Evolutionary conservation across 1,140 invertebrate genomes (phyloP).

Genomic region (Drepana arcuata): DNA sequence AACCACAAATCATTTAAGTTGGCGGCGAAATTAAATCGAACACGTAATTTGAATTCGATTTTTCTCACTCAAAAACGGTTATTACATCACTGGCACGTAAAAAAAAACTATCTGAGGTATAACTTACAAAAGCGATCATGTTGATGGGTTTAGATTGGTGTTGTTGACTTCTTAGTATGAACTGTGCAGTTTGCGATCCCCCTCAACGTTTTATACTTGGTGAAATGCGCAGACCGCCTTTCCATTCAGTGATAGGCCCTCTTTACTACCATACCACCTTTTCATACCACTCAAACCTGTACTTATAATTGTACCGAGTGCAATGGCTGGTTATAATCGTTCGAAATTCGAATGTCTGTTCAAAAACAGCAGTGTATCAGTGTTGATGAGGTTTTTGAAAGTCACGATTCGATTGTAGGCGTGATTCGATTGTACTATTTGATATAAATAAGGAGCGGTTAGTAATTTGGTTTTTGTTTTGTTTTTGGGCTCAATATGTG

Average conservation of each 20-base stretch:
- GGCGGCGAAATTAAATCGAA: neutral
- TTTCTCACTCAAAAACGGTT: neutral
- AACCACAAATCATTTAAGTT: neutral
- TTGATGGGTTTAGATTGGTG: conserved; percentile 45
- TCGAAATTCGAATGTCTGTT: neutral
- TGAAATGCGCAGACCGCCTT: conserved; percentile 57
- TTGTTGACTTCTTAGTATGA: conserved; percentile 44
- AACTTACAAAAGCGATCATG: conserved; percentile 67
- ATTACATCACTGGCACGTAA: conserved; percentile 12
- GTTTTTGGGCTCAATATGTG: conserved; percentile 26
- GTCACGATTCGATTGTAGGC: conserved; percentile 6
- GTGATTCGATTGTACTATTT: conserved; percentile 20
- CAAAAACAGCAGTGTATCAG: conserved; percentile 12
- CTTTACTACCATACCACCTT: conserved; percentile 14
- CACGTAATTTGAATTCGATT: neutral
- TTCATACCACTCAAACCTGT: neutral
- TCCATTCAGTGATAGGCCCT: conserved; percentile 58
- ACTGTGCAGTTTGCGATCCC: conserved; percentile 46
- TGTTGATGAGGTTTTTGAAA: neutral
- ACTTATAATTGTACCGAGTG: conserved; percentile 1
- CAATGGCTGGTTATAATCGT: conserved; percentile 18
- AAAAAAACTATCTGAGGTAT: conserved; percentile 12
- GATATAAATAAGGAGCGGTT: conserved; percentile 14
- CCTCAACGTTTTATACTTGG: conserved; percentile 60
- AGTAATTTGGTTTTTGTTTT: conserved; percentile 17